phyloP scores from a whole-genome alignment of 2,797 vertebrate species.

The Eulemur albifrons region DNA sequence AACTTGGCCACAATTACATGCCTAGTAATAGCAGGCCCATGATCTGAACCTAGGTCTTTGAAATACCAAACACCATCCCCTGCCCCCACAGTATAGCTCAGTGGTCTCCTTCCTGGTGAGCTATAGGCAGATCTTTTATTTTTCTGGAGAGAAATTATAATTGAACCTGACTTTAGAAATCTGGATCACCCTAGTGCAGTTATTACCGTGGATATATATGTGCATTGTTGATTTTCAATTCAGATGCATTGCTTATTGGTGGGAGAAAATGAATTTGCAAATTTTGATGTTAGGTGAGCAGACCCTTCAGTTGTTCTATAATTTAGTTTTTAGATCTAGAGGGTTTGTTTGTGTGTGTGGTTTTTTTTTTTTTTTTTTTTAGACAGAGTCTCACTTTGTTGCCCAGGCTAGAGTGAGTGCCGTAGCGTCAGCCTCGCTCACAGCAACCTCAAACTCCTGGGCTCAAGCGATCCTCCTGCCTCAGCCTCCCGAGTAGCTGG shows the following conservation, averaged over 20 bases:
- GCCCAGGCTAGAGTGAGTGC: no score
- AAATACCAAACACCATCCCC: not conserved
- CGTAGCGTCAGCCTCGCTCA: no score
- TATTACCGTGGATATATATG: not conserved
- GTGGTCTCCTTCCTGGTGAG: not conserved
- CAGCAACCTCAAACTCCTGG: no score
- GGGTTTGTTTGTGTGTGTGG: not conserved
- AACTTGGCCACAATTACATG: not conserved
- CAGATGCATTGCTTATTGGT: not conserved
- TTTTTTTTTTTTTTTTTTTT: no score
- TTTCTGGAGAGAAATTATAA: slow-evolving; percentile 1
- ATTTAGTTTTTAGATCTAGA: slow-evolving; percentile 20
- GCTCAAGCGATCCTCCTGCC: no score
- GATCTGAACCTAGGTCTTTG: not conserved
- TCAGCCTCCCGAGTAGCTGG: no score
- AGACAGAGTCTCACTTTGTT: no score
- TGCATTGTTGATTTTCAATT: slow-evolving; percentile 13
- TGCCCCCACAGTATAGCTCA: not conserved
- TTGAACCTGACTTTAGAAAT: not conserved
- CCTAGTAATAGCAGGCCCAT: not conserved
- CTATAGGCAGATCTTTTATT: not conserved
- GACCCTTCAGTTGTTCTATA: not conserved
- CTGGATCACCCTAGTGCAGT: not conserved
- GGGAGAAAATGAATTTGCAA: slow-evolving; percentile 16
- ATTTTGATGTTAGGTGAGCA: not conserved